Conservation (phyloP, 2,888 invertebrate genomes). For the Scaeva pyrastri region DNA sequence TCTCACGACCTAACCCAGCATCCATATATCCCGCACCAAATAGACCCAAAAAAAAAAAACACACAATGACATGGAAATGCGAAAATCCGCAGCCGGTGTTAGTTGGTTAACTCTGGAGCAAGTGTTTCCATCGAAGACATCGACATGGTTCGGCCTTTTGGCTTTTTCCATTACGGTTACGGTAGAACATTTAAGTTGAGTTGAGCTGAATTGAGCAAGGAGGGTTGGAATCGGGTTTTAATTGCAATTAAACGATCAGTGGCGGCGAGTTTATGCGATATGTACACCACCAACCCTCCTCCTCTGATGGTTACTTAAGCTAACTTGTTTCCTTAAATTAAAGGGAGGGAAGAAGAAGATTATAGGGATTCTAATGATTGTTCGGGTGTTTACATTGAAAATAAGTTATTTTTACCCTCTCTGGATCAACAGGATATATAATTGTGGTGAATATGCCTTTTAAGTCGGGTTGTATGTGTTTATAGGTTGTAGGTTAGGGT, state of each 20-base stretch:
- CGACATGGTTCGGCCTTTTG: constrained; percentile 77
- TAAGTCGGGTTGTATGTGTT: constrained; percentile 1
- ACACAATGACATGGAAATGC: constrained; percentile 62
- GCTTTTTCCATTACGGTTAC: constrained; percentile 79
- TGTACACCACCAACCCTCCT: constrained; percentile 74
- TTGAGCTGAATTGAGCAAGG: not conserved
- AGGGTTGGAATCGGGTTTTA: constrained; percentile 81
- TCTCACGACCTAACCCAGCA: constrained; percentile 81
- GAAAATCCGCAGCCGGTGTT: constrained; percentile 73
- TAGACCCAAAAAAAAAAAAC: not conserved
- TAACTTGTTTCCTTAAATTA: constrained; percentile 16
- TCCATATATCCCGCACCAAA: constrained; percentile 6
- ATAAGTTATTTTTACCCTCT: constrained; percentile 61
- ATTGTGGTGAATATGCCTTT: constrained; percentile 74
- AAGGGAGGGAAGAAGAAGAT: constrained; percentile 54
- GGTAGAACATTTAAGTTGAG: not conserved
- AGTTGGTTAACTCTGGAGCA: constrained; percentile 64
- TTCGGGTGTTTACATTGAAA: constrained; percentile 73
- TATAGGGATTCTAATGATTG: constrained; percentile 72
- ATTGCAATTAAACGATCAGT: constrained; percentile 83
- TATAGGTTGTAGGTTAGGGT: constrained; percentile 13
- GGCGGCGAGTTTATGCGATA: constrained; percentile 74
- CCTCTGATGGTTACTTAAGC: constrained; percentile 32
- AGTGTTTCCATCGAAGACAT: constrained; percentile 62
- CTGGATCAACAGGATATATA: constrained; percentile 82